Evolutionary conservation across 2,888 invertebrate species (phyloP).

Genomic region (Leucoptera coffeella): DNA sequence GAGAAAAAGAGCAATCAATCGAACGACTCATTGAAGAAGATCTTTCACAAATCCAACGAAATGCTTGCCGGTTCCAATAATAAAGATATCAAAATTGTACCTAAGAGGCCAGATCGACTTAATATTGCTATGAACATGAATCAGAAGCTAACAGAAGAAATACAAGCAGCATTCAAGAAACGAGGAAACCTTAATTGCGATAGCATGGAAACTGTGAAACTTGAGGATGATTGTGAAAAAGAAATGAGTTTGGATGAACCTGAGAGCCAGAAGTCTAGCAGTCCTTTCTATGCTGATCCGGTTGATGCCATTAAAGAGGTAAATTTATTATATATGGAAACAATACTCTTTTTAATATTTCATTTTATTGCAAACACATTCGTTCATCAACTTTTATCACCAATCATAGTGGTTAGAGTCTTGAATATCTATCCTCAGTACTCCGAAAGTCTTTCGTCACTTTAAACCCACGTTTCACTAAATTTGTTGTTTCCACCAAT

Average conservation of each 20-base stretch:
- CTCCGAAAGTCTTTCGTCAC: no score
- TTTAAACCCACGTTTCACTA: no score
- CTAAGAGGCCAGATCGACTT: conserved; percentile 45
- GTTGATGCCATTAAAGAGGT: conserved; percentile 73
- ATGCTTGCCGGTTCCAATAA: conserved; percentile 45
- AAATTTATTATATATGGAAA: conserved; percentile 8
- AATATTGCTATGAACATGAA: conserved; percentile 42
- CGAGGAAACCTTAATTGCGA: conserved; percentile 32
- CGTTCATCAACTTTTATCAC: no score
- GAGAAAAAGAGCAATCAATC: conserved; percentile 34
- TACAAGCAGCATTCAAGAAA: conserved; percentile 32
- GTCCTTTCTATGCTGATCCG: conserved; percentile 86
- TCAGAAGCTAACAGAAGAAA: conserved; percentile 43
- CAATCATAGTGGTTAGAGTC: no score
- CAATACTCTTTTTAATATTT: conserved; percentile 7
- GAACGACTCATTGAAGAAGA: conserved; percentile 29
- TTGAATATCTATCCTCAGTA: no score
- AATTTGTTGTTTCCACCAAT: no score
- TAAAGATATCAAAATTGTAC: conserved; percentile 30
- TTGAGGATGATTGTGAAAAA: conserved; percentile 29
- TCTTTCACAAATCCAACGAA: conserved; percentile 30
- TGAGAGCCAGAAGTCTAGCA: conserved; percentile 63
- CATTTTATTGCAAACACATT: no score
- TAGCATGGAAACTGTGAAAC: conserved; percentile 44
- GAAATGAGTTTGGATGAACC: conserved; percentile 22